A percentile compares a stretch with the other conserved stretches of the same genome.
Conservation (phyloP, 2,113 vertebrate species). For the Erinaceus europaeus region DNA sequence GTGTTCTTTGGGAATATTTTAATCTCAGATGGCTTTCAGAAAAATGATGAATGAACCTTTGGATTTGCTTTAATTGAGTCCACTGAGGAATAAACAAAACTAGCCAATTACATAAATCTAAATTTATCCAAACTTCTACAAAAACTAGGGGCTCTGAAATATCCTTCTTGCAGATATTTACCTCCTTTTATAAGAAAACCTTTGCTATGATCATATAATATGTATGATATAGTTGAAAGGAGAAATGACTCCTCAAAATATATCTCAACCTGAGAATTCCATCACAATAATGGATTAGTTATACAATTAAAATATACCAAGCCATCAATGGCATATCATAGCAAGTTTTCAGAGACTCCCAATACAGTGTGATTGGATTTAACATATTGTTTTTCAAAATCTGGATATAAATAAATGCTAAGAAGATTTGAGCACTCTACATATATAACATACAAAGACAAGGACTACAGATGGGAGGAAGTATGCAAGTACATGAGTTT, state of each 20-base stretch:
- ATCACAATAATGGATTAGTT: not conserved
- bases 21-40: conserved; percentile 29
- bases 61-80: conserved; percentile 21
- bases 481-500: not conserved
- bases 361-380: not conserved
- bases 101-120: conserved; percentile 35
- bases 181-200: too few relatives aligned
- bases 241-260: not conserved
- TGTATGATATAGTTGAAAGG: not conserved
- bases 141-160: not conserved
- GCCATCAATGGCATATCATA: not conserved
- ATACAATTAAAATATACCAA: not conserved
- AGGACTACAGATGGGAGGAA: not conserved
- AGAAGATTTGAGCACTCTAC: not conserved
- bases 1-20: conserved; percentile 33
- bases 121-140: not conserved
- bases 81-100: conserved; percentile 13
- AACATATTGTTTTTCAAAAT: not conserved
- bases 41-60: conserved; percentile 48
- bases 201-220: too few relatives aligned
- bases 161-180: not conserved
- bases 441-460: not conserved
- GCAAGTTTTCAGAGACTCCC: not conserved
- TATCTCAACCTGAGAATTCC: not conserved
- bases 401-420: not conserved